phyloP scores from a whole-genome alignment of 2,888 invertebrate genomes.

The Pseudoips prasinana region DNA sequence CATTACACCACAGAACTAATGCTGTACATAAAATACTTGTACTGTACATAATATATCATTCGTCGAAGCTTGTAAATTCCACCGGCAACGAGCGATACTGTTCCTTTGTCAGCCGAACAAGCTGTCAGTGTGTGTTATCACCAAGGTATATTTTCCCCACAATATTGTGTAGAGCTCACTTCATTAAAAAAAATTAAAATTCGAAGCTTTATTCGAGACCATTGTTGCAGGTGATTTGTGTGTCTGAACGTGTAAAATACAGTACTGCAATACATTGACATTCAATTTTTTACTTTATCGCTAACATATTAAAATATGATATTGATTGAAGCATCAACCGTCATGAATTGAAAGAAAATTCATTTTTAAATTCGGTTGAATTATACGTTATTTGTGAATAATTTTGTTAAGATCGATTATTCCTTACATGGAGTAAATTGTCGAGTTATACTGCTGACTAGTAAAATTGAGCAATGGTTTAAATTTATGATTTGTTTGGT shows the following conservation, averaged over 20 bases:
- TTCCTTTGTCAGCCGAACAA: conserved; percentile 17
- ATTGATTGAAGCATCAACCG: conserved; percentile 19
- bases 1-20: too few species aligned
- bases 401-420: conserved; percentile 48
- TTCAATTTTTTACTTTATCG: conserved; percentile 41
- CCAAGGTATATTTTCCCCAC: conserved; percentile 63
- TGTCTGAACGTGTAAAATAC: conserved; percentile 62
- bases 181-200: conserved; percentile 76
- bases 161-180: conserved; percentile 69
- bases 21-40: too few species aligned
- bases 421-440: conserved; percentile 18
- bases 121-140: conserved; percentile 42
- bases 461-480: conserved; percentile 43
- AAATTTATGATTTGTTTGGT: conserved; percentile 29
- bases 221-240: conserved; percentile 75
- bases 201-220: conserved; percentile 65
- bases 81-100: too few species aligned
- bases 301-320: conserved; percentile 31
- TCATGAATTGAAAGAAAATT: conserved; percentile 40
- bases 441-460: conserved; percentile 37
- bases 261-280: conserved; percentile 38
- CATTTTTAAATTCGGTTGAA: conserved; percentile 60
- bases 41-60: conserved; percentile 15
- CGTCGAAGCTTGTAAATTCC: conserved; percentile 8
- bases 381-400: conserved; percentile 49